Evolutionary conservation across 2,888 invertebrate genomes (phyloP), one percentile per base, ranked within the genome.

Genomic region (Volucella inanis): DNA sequence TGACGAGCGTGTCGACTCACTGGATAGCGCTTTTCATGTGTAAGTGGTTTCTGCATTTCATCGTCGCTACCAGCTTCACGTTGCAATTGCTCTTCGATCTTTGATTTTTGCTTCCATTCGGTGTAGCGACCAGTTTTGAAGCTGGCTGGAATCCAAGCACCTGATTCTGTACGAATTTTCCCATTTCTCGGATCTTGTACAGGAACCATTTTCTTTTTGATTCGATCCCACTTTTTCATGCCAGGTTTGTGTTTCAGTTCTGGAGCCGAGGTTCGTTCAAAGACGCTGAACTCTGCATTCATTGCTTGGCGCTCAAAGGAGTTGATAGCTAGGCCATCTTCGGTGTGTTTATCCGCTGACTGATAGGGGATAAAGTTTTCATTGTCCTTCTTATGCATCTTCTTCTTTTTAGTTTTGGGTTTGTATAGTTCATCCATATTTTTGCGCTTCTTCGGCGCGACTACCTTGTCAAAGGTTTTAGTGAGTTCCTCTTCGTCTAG

Each of bases 161-260:
- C 99, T 82, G 98, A 98, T 93, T 99, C 99, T 0, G 99, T 99
- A 89, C 96, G 95, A 87, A 99, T 98, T 92, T 96, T 97, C 71
- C 95, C 96, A 22, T 93, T 92, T 87, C 94, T 94, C 3, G 90
- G 91, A 89, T 90, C 91, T 79, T 91, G 90, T 3, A 91, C 94
- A 38, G 95, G 94, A 43, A 99, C 95, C 95, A 98, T 98, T 93
- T 97, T 98, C 94, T 99, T 99, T 92, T 97, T 96, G 91, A 98
- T 98, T 62, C 98, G 94, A 93, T 99, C 99, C 99, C 99, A 98
- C 90, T 95, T 95, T 90, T 95, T 94, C 88, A 94, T 92, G 85
- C 94, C 94, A 2, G 93, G 93, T 65, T 94, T 93, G 65, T 94
- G 93, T 43, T 94, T 93, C 79, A 94, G 93, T 38, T 95, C 95